Base-by-base conservation (phyloP, 2,113 vertebrate genomes). In the Apeltes quadracus region DNA sequence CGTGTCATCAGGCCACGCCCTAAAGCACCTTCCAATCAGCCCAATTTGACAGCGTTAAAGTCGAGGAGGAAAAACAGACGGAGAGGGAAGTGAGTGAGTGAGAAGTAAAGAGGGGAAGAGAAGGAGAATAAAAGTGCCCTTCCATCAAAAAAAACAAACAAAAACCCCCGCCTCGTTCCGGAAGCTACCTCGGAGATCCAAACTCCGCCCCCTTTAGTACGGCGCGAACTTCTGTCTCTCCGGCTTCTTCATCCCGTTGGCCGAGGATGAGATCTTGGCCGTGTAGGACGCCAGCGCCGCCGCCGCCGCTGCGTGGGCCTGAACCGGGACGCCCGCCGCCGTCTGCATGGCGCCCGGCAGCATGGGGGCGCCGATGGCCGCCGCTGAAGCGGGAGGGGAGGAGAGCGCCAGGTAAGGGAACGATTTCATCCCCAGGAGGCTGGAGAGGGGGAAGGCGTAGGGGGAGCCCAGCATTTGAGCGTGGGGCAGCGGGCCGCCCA, bases 191-290 rank as follows among this genome's bases (percentile, higher is more conserved):
- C 78, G 14, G 39, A 29, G 23, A 72, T 7, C 23, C 36, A 20
- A 32, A 23, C 62, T 25, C 39, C 1, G 18, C 55, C 32, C 1
- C 14, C 81, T 27, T 96, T 90, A 97, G 91, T 97, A 97, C 53
- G 96, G 96, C 0, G 96, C 95, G 90, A 98, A 98, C 93, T 98
- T 98, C 93, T 98, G 96, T 79, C 96, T 93, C 81, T 98, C 96
- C 0, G 95, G 93, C 89, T 97, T 97, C 94, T 98, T 98, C 93
- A 95, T 94, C 82, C 96, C 96, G 0, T 96, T 97, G 91, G 95
- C 94, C 0, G 95, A 94, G 5, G 96, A 80, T 0, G 85, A 96
- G 93, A 98, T 98, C 94, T 98, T 97, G 89, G 96, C 95, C 36
- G 96, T 98, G 93, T 98, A 97, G 91, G 95, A 95, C 4, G 95